Base-by-base conservation (phyloP, 1,140 invertebrate species). In the Carposina sasakii region DNA sequence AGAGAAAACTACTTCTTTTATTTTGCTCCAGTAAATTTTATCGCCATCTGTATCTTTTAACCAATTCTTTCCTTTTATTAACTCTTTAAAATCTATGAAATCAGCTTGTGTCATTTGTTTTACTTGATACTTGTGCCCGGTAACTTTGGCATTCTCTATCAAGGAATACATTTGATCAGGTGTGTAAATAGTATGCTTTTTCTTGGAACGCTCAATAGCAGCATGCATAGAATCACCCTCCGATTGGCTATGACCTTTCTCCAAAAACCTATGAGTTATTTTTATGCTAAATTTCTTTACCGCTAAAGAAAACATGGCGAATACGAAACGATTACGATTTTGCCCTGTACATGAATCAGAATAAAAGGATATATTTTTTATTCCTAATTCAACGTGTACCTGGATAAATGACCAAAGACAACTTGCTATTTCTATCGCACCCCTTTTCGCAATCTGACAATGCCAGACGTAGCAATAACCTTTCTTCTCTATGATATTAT, bases 201-300 rank as follows among this genome's bases (percentile, higher is more conserved):
- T 56, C 33, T 26, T 26, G 3, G 21, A 22, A 4, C 41, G 22
- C 22, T 56, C 42, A 28, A 56, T 48, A 19, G n/a, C 31, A 2
- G 52, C 24, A 30, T 56, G 54, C 49, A 52, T 57, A 1, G 40
- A 31, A 17, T 57, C 54, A n/a, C 54, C 54, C 22, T 57, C 54
- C 21, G 13, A 24, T 48, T 52, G 45, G 24, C 49, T 52, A 24
- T 52, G 49, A 12, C 40, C 40, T 9, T 20, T 42, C 16, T 42
- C 40, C 9, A 42, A 42, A 42, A 24, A 42, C 13, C 24, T 22
- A 13, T 28, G 40, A 16, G 22, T 28, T 22, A 42, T 20, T 3
- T 4, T 20, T 19, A 39, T 19, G 3, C 3, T 3, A 3, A 39
- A 13, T 17, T 8, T 37, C 13, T 5, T 37, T 6, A 4, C 3